Percentiles rank a stretch among this genome's conserved stretches.
Conservation (phyloP, 2,797 vertebrate genomes). For the Hydrocynus forskahlii region DNA sequence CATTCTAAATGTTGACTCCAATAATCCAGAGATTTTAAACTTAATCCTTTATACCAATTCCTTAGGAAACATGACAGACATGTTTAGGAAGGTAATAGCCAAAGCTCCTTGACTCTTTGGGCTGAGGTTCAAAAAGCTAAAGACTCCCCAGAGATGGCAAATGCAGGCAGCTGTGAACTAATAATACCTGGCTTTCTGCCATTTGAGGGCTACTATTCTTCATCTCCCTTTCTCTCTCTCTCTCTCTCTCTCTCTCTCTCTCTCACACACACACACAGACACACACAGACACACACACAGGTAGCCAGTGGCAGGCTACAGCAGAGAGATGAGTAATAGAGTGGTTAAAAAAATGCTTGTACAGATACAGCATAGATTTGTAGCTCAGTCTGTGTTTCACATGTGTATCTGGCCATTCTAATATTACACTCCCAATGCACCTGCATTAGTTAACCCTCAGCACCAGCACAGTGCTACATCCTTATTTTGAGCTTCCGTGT, state of each 20-base stretch:
- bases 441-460: too few relatives aligned
- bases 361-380: not conserved
- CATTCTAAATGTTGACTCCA: too few relatives aligned
- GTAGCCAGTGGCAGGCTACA: not conserved
- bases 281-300: conserved; percentile 18
- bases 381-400: not conserved
- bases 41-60: conserved; percentile 1
- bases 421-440: not conserved
- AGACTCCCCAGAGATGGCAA: conserved; percentile 48
- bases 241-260: conserved; percentile 6
- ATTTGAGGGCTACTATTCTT: conserved; percentile 48
- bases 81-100: conserved; percentile 49
- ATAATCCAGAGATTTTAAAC: not conserved
- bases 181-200: conserved; percentile 52
- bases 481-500: too few relatives aligned
- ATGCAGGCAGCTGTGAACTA: conserved; percentile 51
- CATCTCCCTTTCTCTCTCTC: conserved; percentile 21
- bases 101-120: conserved; percentile 54
- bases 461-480: too few relatives aligned
- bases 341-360: too few relatives aligned
- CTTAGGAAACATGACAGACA: conserved; percentile 49
- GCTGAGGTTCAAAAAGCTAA: conserved; percentile 56
- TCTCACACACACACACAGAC: conserved; percentile 15
- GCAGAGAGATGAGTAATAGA: not conserved
- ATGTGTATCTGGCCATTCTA: too few relatives aligned